These are phyloP conservation scores for Mythimna ferrago DNA, from an alignment of 2,888 invertebrate genomes.

Conservation along the genomic window DNA sequence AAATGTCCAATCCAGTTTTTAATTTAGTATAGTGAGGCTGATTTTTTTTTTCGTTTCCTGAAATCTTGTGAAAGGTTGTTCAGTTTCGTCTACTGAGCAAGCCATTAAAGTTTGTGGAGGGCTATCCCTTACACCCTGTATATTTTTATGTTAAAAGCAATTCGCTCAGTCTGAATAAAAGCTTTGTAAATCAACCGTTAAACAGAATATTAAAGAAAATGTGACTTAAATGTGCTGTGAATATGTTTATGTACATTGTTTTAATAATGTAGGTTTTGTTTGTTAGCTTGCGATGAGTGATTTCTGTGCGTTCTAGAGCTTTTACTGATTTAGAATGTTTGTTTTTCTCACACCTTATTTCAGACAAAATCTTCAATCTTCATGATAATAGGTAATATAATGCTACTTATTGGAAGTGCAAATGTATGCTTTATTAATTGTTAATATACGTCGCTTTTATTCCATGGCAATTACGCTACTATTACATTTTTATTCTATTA, in stretches of 20 bases:
- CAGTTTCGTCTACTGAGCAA: no score
- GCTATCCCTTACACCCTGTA: no score
- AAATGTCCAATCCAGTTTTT: no score
- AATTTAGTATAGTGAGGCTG: no score
- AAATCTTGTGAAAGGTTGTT: no score
- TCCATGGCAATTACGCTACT: no score
- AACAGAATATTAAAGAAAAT: background rate
- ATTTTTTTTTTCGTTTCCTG: no score
- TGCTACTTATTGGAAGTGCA: background rate
- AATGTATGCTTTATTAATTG: constrained; percentile 26
- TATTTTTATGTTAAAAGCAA: no score
- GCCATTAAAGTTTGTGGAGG: no score
- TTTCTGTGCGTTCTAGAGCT: constrained; percentile 56
- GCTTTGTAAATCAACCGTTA: background rate
- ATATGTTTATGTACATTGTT: constrained; percentile 19
- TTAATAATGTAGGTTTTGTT: constrained; percentile 36
- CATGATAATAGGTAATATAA: no score
- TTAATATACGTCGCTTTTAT: constrained; percentile 3
- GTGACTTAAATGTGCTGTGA: constrained; percentile 15
- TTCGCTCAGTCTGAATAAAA: background rate
- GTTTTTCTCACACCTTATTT: constrained; percentile 49
- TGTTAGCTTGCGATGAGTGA: constrained; percentile 58
- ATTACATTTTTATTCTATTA: no score
- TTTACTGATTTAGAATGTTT: constrained; percentile 45
- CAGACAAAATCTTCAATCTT: constrained; percentile 28